Conservation (phyloP, 1,140 invertebrate genomes). For the Achroia grisella region DNA sequence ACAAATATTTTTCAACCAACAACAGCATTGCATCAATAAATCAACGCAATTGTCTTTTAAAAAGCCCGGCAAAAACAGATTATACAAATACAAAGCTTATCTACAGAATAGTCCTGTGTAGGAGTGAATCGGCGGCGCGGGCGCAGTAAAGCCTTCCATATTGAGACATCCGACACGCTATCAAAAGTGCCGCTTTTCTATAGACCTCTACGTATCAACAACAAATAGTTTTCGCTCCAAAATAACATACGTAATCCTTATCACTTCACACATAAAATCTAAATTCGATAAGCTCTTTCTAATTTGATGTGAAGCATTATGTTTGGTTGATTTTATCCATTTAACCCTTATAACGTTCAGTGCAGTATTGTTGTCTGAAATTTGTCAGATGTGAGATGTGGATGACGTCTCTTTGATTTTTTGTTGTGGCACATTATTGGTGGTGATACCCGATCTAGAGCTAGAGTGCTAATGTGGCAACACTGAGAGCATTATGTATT, state of each 20-base stretch:
- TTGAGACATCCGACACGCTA: constrained; percentile 66
- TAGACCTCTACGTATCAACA: constrained; percentile 50
- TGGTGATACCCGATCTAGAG: constrained; percentile 29
- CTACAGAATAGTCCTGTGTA: constrained; percentile 27
- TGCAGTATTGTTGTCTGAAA: constrained; percentile 57
- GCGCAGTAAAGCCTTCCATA: constrained; percentile 55
- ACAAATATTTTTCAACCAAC: too few species aligned
- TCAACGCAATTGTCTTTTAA: constrained; percentile 4
- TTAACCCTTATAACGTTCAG: constrained; percentile 61
- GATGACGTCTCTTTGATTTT: constrained; percentile 34
- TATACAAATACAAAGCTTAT: constrained; percentile 13
- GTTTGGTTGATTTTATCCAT: constrained; percentile 39
- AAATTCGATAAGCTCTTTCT: constrained; percentile 6
- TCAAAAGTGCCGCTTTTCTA: constrained; percentile 63
- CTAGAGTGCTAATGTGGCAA: constrained; percentile 42
- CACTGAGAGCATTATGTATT: constrained; percentile 9
- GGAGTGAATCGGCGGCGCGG: constrained; percentile 39
- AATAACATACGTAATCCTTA: constrained; percentile 10
- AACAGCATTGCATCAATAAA: too few species aligned
- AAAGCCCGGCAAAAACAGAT: not conserved
- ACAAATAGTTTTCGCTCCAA: constrained; percentile 22
- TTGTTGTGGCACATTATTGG: constrained; percentile 46
- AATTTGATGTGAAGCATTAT: constrained; percentile 8
- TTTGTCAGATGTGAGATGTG: constrained; percentile 58
- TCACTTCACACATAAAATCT: not conserved